Conservation (phyloP, 2,888 invertebrate species). For the Pteria penguin region DNA sequence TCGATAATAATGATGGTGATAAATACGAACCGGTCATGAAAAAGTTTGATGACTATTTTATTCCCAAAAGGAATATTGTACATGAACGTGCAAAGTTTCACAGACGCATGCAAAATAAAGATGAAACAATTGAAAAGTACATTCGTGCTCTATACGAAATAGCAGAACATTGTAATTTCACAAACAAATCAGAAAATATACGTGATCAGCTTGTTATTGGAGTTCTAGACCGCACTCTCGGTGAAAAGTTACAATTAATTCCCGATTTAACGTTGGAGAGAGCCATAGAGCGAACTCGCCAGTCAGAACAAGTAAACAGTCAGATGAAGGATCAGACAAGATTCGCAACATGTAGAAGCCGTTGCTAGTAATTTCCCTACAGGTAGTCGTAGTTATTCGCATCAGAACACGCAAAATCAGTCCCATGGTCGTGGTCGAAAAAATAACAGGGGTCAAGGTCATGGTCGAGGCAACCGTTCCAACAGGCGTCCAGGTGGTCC, state of each 20-base stretch:
- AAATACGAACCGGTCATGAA: slow-evolving; percentile 30
- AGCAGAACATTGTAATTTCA: slow-evolving; percentile 40
- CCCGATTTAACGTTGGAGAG: slow-evolving; percentile 20
- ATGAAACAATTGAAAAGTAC: slow-evolving; percentile 37
- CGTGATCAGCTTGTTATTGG: slow-evolving; percentile 33
- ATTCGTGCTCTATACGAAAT: slow-evolving; percentile 34
- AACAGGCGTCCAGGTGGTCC: neutral
- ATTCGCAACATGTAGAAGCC: neutral
- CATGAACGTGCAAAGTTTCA: slow-evolving; percentile 44
- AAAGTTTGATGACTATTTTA: slow-evolving; percentile 42
- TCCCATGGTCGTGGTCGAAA: neutral
- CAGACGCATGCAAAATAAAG: slow-evolving; percentile 19
- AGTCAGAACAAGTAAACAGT: slow-evolving; percentile 28
- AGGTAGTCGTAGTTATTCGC: neutral
- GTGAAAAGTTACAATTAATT: slow-evolving; percentile 29
- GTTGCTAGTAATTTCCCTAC: neutral
- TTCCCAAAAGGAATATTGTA: slow-evolving; percentile 41
- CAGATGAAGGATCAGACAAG: slow-evolving; percentile 10
- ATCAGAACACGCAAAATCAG: neutral
- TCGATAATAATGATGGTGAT: slow-evolving; percentile 10
- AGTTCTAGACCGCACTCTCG: slow-evolving; percentile 16
- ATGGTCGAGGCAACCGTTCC: neutral
- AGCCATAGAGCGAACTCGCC: slow-evolving; percentile 13
- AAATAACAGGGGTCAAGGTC: slow-evolving; percentile 14
- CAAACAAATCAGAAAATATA: slow-evolving; percentile 18